Base-by-base conservation (phyloP, 2,888 invertebrate species). In the Apotomis capreana region DNA sequence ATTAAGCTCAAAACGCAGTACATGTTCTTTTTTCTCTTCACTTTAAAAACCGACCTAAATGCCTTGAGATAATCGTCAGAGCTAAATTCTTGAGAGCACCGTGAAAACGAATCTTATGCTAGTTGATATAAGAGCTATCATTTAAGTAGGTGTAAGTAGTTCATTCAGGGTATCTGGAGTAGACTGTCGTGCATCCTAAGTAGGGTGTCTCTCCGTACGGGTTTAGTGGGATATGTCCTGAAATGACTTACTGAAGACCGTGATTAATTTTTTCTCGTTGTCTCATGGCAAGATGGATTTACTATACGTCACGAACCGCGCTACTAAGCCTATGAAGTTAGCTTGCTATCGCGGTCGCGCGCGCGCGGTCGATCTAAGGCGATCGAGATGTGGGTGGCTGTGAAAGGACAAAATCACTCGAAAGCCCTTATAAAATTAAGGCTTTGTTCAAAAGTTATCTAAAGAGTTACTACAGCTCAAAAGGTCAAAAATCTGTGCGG, bases 111-210 rank as follows among this genome's bases (percentile, higher is more conserved):
- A 44, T 51, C 44, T 26, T 68, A 60, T 44, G 8, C 1, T 5
- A 12, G 40, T 44, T 3, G 26, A n/a, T 15, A 52, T 60, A 68
- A 68, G 44, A n/a, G 8, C 26, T 36, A 60, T 26, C 8, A 26
- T 54, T 2, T 68, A 44, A 60, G 44, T 58, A 58, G 58, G 37
- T 36, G 59, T 59, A 59, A 68, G 67, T 58, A 63, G 63, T 57
- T 13, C 9, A 44, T 68, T 54, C 44, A 55, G 44, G 61, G 60
- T 15, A 40, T 52, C 68, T 68, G 36, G 68, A 61, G 68, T 46
- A 68, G 54, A 68, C 61, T 44, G 10, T 26, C 46, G 61, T 55
- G 61, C 54, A 55, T 68, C 36, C n/a, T 46, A 44, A 64, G 44
- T 64, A 61, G 60, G 36, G 68, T 54, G 54, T n/a, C 61, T 64